Evolutionary conservation across 2,888 invertebrate genomes (phyloP), one percentile per base, ranked within the genome.

Genomic region (Phaonia tiefii): DNA sequence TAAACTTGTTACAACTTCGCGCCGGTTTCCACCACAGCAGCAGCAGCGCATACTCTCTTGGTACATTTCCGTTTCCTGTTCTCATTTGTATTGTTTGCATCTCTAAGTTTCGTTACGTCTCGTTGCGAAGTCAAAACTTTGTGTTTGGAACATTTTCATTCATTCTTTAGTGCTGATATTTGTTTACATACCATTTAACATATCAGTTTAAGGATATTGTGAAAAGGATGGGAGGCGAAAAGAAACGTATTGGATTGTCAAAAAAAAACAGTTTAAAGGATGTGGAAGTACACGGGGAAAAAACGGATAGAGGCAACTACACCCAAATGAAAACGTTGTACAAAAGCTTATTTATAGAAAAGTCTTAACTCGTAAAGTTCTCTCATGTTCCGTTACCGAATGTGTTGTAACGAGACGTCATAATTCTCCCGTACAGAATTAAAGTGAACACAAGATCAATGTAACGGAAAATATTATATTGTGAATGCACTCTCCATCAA

Each of bases 181-280:
- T 86, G 87, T 87, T 87, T 84, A 87, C 88, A 88, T 87, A 84
- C 87, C 89, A 89, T 89, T 89, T 89, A 86, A 86, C 89, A 88
- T 86, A 87, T 88, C 86, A 89, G 89, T 89, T 89, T 42, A 89
- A 89, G 89, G 88, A 86, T 85, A 84, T 87, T 86, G 86, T 85
- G 85, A 63, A 74, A 49, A 75, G 72, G 31, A 31, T 39, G 75
- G 72, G n/a, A 69, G 13, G n/a, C 11, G 20, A 17, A 54, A 58
- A 26, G 56, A 39, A 31, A 46, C n/a, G 25, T 8, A 31, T 31
- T 44, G 56, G 15, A 66, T 60, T 70, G 75, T 44, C 13, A 20
- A 20, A 63, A 63, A 20, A n/a, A n/a, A n/a, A n/a, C n/a, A n/a
- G 39, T 17, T n/a, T 37, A 15, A 72, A 63, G 69, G 63, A 75